Percentiles rank a stretch among this genome's conserved stretches.
These are phyloP conservation scores for roundworm (Caenorhabditis elegans) DNA, from an alignment of 1,140 invertebrate genomes.

Conservation along the genomic window DNA sequence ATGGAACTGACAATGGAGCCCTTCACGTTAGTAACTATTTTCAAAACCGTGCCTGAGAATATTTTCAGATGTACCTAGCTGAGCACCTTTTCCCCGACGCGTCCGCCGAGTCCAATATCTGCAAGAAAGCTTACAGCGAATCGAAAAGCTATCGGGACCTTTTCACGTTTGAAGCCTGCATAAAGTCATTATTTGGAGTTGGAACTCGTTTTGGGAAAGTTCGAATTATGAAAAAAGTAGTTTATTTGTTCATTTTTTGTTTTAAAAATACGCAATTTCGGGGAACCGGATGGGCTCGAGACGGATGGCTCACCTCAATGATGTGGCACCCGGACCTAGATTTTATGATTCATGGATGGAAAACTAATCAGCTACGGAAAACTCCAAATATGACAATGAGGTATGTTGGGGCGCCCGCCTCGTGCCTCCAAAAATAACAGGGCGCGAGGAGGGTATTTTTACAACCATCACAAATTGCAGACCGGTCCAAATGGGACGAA, in stretches of 20 bases:
- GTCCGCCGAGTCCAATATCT: not conserved
- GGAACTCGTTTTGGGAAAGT: not conserved
- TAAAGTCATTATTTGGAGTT: not conserved
- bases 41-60: not conserved
- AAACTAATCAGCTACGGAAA: not conserved
- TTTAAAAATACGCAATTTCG: not conserved
- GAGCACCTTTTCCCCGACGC: not conserved
- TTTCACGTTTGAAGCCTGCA: not conserved
- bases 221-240: not conserved
- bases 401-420: no score
- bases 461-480: no score
- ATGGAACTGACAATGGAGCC: constrained; percentile 52
- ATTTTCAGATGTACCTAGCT: not conserved
- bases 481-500: not conserved
- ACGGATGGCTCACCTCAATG: not conserved
- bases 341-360: constrained; percentile 32
- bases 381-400: no score
- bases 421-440: no score
- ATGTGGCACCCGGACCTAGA: not conserved
- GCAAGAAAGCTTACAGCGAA: not conserved
- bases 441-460: no score
- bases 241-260: not conserved
- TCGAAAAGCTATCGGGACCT: not conserved
- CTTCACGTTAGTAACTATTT: constrained; percentile 44
- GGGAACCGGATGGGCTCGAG: constrained; percentile 8